Percentiles rank a stretch among this genome's conserved stretches.
phyloP scores from a whole-genome alignment of 2,113 vertebrate species.

The Rhipidura dahli region DNA sequence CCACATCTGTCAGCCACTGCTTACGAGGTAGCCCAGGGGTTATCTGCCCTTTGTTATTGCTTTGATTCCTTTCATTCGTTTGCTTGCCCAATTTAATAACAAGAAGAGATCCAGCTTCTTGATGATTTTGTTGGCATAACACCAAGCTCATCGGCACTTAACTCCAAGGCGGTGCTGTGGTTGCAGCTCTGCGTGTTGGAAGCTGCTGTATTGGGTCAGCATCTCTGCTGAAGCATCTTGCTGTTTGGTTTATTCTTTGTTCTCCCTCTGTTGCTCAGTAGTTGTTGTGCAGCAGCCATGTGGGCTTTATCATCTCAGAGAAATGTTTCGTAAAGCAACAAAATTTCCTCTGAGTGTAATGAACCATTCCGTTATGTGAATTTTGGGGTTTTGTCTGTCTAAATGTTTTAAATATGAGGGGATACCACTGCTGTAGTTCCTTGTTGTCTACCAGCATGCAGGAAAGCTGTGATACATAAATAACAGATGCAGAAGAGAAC shows the following conservation, averaged over 20 bases:
- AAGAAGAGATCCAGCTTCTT: conserved; percentile 50
- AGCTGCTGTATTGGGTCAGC: conserved; percentile 20
- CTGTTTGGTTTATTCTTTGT: conserved; percentile 35
- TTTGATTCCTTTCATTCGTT: conserved; percentile 63
- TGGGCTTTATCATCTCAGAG: conserved; percentile 10
- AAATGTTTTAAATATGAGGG: conserved; percentile 43
- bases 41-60: conserved; percentile 64
- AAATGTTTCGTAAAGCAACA: conserved; percentile 31
- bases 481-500: conserved; percentile 61
- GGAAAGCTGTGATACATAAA: conserved; percentile 51
- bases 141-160: conserved; percentile 31
- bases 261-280: conserved; percentile 44
- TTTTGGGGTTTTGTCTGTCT: conserved; percentile 32
- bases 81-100: conserved; percentile 63
- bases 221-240: conserved; percentile 7
- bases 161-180: background rate
- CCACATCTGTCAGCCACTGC: conserved; percentile 66
- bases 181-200: background rate
- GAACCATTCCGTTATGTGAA: conserved; percentile 36
- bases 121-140: conserved; percentile 55
- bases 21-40: conserved; percentile 52
- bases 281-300: conserved; percentile 34
- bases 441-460: conserved; percentile 27
- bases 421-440: conserved; percentile 20
- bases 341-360: conserved; percentile 50